Percentiles rank a stretch among this genome's conserved stretches.
phyloP scores from a whole-genome alignment of 2,888 invertebrate genomes.

The Pseudococcus jackbeardsleyi region DNA sequence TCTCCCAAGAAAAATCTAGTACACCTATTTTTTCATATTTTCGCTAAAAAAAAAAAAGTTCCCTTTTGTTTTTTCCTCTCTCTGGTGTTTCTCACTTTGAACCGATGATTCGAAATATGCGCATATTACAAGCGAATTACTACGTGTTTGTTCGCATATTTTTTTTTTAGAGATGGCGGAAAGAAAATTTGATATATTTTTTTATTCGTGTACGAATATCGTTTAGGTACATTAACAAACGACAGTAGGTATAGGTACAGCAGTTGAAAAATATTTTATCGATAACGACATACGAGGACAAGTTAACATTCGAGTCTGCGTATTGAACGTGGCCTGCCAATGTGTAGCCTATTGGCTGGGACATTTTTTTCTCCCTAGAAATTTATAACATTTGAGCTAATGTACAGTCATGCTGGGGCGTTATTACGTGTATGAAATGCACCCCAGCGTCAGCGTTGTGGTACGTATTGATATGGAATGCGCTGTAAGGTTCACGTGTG shows the following conservation, averaged over 20 bases:
- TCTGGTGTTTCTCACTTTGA: no score
- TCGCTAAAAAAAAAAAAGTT: not conserved
- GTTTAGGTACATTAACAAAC: not conserved
- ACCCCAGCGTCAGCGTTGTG: not conserved
- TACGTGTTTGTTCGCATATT: no score
- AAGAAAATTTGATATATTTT: not conserved
- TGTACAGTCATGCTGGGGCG: not conserved
- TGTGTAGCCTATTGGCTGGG: constrained; percentile 1
- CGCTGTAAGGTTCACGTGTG: not conserved
- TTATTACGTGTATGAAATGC: not conserved
- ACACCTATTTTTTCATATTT: not conserved
- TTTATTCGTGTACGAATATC: not conserved
- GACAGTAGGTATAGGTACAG: not conserved
- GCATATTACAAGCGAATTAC: no score
- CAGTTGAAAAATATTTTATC: constrained; percentile 23
- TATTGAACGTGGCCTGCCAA: not conserved
- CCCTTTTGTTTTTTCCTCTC: constrained; percentile 6
- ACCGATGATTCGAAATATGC: no score
- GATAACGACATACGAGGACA: constrained; percentile 41
- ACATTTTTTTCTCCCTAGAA: not conserved
- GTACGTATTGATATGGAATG: not conserved
- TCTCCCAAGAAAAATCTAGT: not conserved
- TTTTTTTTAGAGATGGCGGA: no score
- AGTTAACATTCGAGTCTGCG: constrained; percentile 7
- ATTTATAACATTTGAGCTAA: constrained; percentile 9